phyloP scores from a whole-genome alignment of 2,113 vertebrate species.

The Ascaphus truei region DNA sequence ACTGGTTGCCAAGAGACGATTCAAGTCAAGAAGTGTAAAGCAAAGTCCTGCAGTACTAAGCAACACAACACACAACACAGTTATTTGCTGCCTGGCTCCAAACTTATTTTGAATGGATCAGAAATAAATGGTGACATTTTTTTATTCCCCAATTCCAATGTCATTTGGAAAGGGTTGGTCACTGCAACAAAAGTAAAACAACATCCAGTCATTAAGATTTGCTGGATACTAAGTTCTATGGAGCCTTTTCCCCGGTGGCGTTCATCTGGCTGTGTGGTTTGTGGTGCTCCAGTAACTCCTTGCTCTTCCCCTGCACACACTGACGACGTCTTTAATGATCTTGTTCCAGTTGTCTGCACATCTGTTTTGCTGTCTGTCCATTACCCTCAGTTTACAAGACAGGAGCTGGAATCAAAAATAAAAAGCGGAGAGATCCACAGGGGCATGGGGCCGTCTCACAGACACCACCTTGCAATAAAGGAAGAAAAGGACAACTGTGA shows the following conservation, averaged over 20 bases:
- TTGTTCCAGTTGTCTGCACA: conserved; percentile 9
- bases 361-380: conserved; percentile 6
- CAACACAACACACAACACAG: too few species aligned
- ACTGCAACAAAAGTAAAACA: too few species aligned
- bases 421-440: background rate
- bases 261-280: background rate
- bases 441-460: too few species aligned
- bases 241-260: background rate
- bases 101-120: too few species aligned
- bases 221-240: too few species aligned
- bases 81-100: too few species aligned
- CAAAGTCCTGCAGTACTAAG: background rate
- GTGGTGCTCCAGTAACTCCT: background rate
- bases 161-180: too few species aligned
- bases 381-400: background rate
- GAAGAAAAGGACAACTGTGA: background rate
- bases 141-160: too few species aligned
- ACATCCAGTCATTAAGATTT: too few species aligned
- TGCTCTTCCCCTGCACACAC: background rate
- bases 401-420: background rate
- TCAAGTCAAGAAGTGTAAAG: background rate
- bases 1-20: background rate
- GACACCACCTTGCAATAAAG: background rate
- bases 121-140: too few species aligned
- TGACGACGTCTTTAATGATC: background rate